Conservation (phyloP, 2,113 vertebrate genomes). For the Strix uralensis region DNA sequence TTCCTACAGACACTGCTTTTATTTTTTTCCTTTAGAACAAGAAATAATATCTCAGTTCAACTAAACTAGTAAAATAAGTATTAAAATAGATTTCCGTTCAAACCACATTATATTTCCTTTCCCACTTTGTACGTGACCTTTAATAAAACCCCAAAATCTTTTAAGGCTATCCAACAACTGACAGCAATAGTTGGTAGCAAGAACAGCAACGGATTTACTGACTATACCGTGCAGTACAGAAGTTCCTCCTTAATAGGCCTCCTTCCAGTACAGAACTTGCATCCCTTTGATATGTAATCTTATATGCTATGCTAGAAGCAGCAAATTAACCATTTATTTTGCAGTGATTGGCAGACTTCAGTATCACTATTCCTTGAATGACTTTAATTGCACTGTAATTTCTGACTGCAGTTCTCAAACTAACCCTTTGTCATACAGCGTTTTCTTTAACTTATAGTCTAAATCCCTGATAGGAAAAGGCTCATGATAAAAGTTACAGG, state of each 20-base stretch:
- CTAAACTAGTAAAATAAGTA: background rate
- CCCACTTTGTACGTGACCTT: background rate
- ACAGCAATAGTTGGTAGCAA: background rate
- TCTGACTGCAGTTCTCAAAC: background rate
- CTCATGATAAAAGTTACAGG: background rate
- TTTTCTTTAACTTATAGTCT: background rate
- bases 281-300: background rate
- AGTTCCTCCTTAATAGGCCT: background rate
- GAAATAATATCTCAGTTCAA: background rate
- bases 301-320: background rate
- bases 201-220: background rate
- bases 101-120: background rate
- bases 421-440: rapidly evolving
- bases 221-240: rapidly evolving
- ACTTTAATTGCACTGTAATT: background rate
- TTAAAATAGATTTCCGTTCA: background rate
- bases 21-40: background rate
- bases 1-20: background rate
- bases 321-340: background rate
- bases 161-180: background rate
- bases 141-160: background rate
- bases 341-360: background rate
- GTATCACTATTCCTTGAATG: background rate
- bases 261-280: background rate
- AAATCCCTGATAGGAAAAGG: background rate